Percentiles rank a stretch among this genome's conserved stretches.
Conservation (phyloP, 2,797 vertebrate genomes). For the Acridotheres tristis region DNA sequence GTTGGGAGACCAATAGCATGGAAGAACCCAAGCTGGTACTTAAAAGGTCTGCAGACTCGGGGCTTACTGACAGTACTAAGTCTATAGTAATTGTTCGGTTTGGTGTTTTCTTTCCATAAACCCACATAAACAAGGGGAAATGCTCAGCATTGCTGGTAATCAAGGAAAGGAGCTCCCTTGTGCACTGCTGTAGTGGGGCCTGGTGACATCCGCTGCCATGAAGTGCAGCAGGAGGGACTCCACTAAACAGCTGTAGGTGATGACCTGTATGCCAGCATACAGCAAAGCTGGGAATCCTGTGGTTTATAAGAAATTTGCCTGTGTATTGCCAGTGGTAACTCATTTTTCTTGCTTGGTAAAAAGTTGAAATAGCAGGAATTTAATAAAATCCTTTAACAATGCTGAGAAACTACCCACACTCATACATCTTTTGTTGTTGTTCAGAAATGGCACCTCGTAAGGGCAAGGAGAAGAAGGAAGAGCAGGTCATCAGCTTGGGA, state of each 20-base stretch:
- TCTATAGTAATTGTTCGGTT: background rate
- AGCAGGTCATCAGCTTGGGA: constrained; percentile 96
- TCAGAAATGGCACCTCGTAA: constrained; percentile 94
- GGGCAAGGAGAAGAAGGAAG: constrained; percentile 99
- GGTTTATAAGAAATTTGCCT: fast-evolving
- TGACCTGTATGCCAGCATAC: background rate
- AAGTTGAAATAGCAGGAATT: background rate
- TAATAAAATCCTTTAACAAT: background rate
- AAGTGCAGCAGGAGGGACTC: background rate
- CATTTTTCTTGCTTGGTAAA: background rate
- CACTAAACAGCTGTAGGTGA: fast-evolving
- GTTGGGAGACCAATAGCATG: fast-evolving
- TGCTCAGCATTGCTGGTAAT: background rate
- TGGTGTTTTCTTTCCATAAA: background rate
- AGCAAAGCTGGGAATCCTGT: fast-evolving
- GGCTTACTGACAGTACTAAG: fast-evolving
- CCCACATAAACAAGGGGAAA: fast-evolving
- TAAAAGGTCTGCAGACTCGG: fast-evolving
- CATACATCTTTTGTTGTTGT: background rate
- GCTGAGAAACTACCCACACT: background rate
- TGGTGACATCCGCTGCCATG: background rate
- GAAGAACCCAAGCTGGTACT: background rate
- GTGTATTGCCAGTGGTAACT: fast-evolving
- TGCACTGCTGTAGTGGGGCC: background rate
- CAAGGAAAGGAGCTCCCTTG: fast-evolving